These are phyloP conservation scores for Amblyornis subalaris DNA, from an alignment of 2,113 vertebrate genomes.

Conservation along the genomic window DNA sequence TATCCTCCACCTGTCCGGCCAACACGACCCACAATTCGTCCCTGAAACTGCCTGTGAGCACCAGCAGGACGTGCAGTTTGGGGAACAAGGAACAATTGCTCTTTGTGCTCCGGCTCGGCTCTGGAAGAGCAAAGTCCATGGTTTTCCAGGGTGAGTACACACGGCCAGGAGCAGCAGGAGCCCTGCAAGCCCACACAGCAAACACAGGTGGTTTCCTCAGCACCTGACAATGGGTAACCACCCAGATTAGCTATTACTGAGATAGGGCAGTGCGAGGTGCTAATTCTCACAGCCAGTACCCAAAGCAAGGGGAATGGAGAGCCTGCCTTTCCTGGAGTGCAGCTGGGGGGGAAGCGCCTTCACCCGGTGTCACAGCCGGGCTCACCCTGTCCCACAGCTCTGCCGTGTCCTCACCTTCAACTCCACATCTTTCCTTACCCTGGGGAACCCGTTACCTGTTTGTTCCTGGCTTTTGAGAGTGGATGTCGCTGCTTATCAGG, in stretches of 20 bases:
- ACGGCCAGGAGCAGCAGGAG: background rate
- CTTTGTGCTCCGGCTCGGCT: background rate
- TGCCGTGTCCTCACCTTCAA: background rate
- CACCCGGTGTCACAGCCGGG: background rate
- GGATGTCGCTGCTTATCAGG: rapidly evolving
- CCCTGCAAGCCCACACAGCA: background rate
- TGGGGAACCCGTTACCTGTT: background rate
- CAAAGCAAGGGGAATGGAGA: rapidly evolving
- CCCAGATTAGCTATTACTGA: background rate
- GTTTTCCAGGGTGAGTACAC: background rate
- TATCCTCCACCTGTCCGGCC: background rate
- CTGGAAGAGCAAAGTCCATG: slow-evolving; percentile 13
- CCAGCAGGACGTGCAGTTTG: background rate
- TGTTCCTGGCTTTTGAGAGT: background rate
- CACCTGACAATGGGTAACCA: background rate
- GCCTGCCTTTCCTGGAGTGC: rapidly evolving
- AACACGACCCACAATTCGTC: rapidly evolving
- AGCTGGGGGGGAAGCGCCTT: rapidly evolving
- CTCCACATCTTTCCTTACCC: background rate
- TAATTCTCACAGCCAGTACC: background rate
- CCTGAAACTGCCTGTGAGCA: rapidly evolving
- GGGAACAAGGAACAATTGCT: background rate
- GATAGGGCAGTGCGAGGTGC: background rate
- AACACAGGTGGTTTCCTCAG: slow-evolving; percentile 4
- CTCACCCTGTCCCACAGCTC: background rate